Evolutionary conservation across 2,797 vertebrate genomes (phyloP).

Genomic region (Erethizon dorsatum): DNA sequence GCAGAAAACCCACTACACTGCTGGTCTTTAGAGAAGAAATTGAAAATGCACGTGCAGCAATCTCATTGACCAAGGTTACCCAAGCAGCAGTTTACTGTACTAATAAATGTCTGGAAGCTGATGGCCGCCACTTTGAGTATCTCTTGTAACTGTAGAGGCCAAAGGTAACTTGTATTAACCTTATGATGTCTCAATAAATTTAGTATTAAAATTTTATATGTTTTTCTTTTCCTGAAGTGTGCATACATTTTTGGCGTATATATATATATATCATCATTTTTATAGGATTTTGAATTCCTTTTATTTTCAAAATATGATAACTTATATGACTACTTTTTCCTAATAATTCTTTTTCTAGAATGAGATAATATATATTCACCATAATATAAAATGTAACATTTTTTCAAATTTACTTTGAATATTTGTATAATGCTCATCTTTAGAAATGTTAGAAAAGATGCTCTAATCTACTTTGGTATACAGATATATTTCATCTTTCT

Average conservation of each 20-base stretch:
- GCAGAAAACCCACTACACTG: background rate
- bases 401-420: conserved; percentile 35
- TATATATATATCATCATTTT: background rate
- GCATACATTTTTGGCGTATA: background rate
- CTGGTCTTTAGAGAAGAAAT: background rate
- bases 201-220: background rate
- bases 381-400: background rate
- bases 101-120: background rate
- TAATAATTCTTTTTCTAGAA: background rate
- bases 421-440: background rate
- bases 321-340: background rate
- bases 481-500: background rate
- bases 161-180: background rate
- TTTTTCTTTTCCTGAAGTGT: background rate
- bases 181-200: background rate
- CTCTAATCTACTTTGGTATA: background rate
- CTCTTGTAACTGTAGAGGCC: background rate
- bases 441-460: background rate
- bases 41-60: background rate
- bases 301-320: conserved; percentile 51
- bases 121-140: background rate
- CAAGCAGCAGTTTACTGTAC: background rate
- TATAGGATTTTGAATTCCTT: conserved; percentile 64
- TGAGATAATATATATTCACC: background rate
- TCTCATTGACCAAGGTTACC: background rate